Evolutionary conservation across 2,888 invertebrate genomes (phyloP).

Genomic region (Stenotaenia linearis): DNA sequence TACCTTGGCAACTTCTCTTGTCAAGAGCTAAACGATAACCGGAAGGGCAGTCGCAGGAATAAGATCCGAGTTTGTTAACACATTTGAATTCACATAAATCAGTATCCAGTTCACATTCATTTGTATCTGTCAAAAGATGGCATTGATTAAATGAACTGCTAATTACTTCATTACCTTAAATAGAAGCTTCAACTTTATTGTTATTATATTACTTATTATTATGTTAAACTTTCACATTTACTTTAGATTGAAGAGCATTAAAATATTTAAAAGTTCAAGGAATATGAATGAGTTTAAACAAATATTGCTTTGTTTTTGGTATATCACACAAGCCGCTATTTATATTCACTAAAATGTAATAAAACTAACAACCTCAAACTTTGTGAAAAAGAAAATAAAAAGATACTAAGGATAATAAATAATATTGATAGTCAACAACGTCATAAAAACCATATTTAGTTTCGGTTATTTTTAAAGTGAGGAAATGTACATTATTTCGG

Average conservation of each 20-base stretch:
- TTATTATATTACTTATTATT: not conserved
- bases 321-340: too few relatives aligned
- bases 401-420: too few relatives aligned
- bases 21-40: slow-evolving; percentile 48
- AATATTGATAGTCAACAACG: too few relatives aligned
- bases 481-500: too few relatives aligned
- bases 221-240: not conserved
- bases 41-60: slow-evolving; percentile 50
- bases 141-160: not conserved
- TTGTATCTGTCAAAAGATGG: slow-evolving; percentile 44
- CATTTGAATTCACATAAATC: slow-evolving; percentile 62
- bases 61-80: slow-evolving; percentile 55
- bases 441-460: too few relatives aligned
- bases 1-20: slow-evolving; percentile 44
- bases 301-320: too few relatives aligned
- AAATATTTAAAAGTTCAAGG: not conserved
- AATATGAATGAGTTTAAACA: not conserved
- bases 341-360: too few relatives aligned
- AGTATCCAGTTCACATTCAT: slow-evolving; percentile 56
- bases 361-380: not conserved
- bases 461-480: too few relatives aligned
- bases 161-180: not conserved
- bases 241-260: not conserved
- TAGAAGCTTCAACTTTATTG: not conserved
- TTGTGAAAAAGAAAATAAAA: too few relatives aligned